Base-by-base conservation (phyloP, 2,888 invertebrate genomes). In the Crossocerus cetratus region DNA sequence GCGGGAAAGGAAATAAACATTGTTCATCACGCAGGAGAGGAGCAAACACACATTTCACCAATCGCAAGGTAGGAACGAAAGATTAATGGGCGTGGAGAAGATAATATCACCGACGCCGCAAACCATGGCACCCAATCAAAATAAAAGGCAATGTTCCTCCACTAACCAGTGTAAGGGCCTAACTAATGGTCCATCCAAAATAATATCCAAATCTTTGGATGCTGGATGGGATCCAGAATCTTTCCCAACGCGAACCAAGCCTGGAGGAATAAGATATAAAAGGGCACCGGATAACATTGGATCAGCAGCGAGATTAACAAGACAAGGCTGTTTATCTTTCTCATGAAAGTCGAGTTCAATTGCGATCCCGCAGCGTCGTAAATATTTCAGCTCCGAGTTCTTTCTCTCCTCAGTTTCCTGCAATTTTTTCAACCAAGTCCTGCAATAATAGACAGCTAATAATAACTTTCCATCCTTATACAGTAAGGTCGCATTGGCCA, bases 261-360 rank as follows among this genome's bases (percentile, higher is more conserved):
- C 93, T 54, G 90, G 88, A 59, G 92, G 91, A 69, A 93, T 87
- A 3, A 91, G 86, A 83, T 93, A 93, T 76, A 92, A 87, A 70
- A 93, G 87, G 56, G 91, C 91, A 78, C 93, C 94, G 0, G 93
- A 93, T 65, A 94, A 86, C 86, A 93, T 93, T 2, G 94, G 94
- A 89, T 94, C 94, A 18, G 93, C 93, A 43, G 93, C 91, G 55
- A 94, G 91, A 90, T 94, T 94, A 20, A 94, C 91, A 49, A 94
- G 88, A 84, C 92, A 93, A 1, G 93, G 93, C 73, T 92, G 91
- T 11, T 90, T 88, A 59, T 90, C 87, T 11, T 89, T 90, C 56
- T 86, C 85, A 14, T 83, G 82, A 45, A 87, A 82, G 82, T 90
- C 89, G 56, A 92, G 81, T 72, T 92, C 91, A 65, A 93, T 86